Percentiles rank a stretch among this genome's conserved stretches.
phyloP scores from a whole-genome alignment of 2,113 vertebrate species.

The Oenanthe melanoleuca region DNA sequence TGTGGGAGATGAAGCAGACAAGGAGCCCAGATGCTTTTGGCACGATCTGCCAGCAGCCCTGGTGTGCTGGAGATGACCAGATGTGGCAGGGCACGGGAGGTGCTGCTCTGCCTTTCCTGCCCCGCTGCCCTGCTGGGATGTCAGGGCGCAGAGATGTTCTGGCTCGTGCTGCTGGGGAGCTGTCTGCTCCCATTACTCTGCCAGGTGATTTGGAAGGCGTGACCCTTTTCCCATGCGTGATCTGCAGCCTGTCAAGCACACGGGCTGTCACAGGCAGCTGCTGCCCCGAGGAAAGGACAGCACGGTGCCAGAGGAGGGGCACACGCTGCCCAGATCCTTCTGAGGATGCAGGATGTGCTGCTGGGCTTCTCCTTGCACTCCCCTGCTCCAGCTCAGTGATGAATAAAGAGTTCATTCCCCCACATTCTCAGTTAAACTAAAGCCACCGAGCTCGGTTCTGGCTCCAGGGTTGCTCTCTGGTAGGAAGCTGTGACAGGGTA shows the following conservation, averaged over 20 bases:
- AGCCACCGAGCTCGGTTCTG: neutral
- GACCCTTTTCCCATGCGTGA: conserved; percentile 34
- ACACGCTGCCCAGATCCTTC: neutral
- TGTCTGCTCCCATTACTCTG: conserved; percentile 51
- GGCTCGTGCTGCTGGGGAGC: conserved; percentile 37
- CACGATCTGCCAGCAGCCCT: neutral
- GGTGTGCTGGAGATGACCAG: neutral
- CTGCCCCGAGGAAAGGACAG: conserved; percentile 10
- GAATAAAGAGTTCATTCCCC: neutral
- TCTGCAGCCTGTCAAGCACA: neutral
- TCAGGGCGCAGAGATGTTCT: conserved; percentile 18
- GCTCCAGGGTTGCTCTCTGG: neutral
- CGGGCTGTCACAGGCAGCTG: conserved; percentile 44
- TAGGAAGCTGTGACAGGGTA: neutral
- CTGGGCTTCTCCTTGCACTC: neutral
- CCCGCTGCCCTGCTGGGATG: neutral
- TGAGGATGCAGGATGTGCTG: neutral
- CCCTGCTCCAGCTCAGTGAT: neutral
- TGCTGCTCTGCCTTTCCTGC: neutral
- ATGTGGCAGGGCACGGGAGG: conserved; percentile 13
- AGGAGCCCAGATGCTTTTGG: neutral
- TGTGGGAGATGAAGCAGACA: neutral
- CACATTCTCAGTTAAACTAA: neutral
- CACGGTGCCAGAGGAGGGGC: neutral
- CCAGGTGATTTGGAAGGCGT: conserved; percentile 8